phyloP scores from a whole-genome alignment of 2,113 vertebrate species.

The Mirounga angustirostris region DNA sequence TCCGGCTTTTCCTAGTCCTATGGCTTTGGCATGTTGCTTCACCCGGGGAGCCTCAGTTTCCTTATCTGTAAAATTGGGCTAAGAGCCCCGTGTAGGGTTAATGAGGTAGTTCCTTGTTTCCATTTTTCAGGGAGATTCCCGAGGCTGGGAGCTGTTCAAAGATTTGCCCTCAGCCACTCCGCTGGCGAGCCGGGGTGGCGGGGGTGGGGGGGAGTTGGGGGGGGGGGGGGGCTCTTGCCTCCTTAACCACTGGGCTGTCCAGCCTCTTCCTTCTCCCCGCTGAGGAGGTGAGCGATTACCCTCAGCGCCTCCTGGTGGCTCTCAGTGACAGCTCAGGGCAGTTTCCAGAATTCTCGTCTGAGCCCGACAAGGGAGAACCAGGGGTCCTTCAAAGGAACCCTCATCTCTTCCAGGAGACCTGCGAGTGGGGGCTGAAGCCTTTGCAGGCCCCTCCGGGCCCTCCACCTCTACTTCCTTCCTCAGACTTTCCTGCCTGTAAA shows the following conservation, averaged over 20 bases:
- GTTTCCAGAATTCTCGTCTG: constrained; percentile 52
- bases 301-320: too few species aligned
- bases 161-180: rapidly evolving
- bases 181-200: rapidly evolving
- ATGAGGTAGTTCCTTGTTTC: background rate
- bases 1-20: background rate
- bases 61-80: background rate
- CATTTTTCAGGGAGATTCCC: background rate
- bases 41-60: background rate
- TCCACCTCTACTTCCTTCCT: constrained; percentile 70
- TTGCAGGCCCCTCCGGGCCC: background rate
- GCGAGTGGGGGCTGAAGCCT: constrained; percentile 68
- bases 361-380: background rate
- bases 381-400: constrained; percentile 62
- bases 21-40: background rate
- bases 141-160: background rate
- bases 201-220: rapidly evolving
- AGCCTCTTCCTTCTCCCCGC: rapidly evolving
- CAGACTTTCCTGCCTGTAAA: constrained; percentile 81
- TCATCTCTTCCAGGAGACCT: constrained; percentile 78
- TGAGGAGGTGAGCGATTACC: too few species aligned
- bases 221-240: rapidly evolving
- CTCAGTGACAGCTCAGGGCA: background rate
- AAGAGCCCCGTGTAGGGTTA: too few species aligned
- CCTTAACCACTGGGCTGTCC: rapidly evolving